Percentiles rank a stretch among this genome's conserved stretches.
Evolutionary conservation across 2,888 invertebrate species (phyloP).

Genomic region (Platypus cylindrus): DNA sequence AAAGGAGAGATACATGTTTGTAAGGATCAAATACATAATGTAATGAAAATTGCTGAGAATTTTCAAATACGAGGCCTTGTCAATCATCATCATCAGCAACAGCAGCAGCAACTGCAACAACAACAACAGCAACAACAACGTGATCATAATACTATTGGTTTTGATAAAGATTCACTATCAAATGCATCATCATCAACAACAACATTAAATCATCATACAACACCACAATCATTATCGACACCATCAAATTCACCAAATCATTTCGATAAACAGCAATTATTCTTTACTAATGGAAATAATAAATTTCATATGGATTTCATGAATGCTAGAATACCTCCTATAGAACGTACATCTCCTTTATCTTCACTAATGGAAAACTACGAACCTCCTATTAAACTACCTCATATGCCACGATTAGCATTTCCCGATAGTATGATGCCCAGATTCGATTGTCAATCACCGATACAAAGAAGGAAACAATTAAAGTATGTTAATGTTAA

Average conservation of each 20-base stretch:
- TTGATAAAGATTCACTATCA: constrained; percentile 31
- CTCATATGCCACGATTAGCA: constrained; percentile 35
- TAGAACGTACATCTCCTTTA: constrained; percentile 25
- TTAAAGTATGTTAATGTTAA: constrained; percentile 41
- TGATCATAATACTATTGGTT: no score
- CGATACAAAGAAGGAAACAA: constrained; percentile 75
- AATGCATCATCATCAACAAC: no score
- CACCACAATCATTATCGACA: no score
- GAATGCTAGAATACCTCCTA: constrained; percentile 6
- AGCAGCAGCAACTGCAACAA: not conserved
- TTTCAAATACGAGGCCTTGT: constrained; percentile 72
- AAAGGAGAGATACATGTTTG: constrained; percentile 83
- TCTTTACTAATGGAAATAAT: constrained; percentile 19
- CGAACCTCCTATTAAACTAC: constrained; percentile 35
- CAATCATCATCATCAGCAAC: constrained; percentile 40
- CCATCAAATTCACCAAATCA: constrained; percentile 36
- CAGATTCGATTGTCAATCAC: constrained; percentile 43
- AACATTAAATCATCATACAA: no score
- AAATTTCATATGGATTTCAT: constrained; percentile 39
- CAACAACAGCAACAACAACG: no score
- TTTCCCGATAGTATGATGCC: constrained; percentile 34
- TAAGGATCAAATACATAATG: constrained; percentile 68
- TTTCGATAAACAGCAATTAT: constrained; percentile 29
- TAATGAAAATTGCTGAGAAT: constrained; percentile 80
- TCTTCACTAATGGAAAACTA: constrained; percentile 35